Conservation (phyloP, 2,113 vertebrate species). For the Phodopus roborovskii region DNA sequence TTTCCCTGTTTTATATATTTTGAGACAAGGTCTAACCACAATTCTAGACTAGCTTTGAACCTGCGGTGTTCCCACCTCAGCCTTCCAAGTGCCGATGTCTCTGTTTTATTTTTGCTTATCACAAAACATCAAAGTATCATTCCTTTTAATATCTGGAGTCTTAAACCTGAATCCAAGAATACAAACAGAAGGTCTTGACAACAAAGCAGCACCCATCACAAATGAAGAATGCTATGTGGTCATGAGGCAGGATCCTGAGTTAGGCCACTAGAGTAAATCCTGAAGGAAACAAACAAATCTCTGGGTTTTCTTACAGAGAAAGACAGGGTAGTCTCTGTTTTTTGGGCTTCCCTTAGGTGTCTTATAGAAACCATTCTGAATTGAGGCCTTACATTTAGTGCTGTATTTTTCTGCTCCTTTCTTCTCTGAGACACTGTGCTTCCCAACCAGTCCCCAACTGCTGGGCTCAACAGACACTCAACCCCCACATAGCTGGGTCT, state of each 20-base stretch:
- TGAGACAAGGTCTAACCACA: background rate
- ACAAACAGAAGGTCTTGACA: constrained; percentile 59
- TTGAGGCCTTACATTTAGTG: background rate
- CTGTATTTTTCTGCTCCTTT: constrained; percentile 23
- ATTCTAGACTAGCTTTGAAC: background rate
- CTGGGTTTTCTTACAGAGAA: constrained; percentile 32
- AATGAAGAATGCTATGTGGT: constrained; percentile 61
- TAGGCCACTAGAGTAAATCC: constrained; percentile 68
- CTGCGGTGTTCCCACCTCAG: background rate
- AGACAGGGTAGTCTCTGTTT: background rate
- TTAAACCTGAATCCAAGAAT: constrained; percentile 69
- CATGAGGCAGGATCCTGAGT: constrained; percentile 9
- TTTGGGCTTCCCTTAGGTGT: background rate
- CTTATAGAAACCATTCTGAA: constrained; percentile 14
- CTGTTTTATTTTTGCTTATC: background rate
- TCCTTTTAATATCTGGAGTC: constrained; percentile 72
- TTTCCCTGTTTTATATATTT: background rate
- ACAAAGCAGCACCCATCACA: constrained; percentile 52
- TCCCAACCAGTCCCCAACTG: background rate
- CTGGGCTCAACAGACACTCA: background rate
- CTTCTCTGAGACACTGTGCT: background rate
- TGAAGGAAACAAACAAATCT: constrained; percentile 78
- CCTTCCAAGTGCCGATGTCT: background rate
- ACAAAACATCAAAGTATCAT: constrained; percentile 54
- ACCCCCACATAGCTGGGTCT: background rate